Conservation (phyloP, 2,113 vertebrate species). For the Zosterops japonicus region DNA sequence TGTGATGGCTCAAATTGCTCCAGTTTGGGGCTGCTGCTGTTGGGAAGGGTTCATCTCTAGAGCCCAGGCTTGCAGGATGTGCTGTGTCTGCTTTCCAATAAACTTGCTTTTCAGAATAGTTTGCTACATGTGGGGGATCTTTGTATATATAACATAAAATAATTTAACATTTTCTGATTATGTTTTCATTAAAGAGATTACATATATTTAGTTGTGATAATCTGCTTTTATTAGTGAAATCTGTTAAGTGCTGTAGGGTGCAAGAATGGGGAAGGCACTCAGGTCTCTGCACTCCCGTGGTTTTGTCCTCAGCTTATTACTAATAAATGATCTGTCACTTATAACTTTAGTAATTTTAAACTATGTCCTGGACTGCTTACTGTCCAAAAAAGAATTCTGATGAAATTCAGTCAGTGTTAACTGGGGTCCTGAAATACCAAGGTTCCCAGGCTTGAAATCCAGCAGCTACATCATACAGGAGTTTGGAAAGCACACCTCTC, state of each 20-base stretch:
- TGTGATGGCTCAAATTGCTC: not conserved
- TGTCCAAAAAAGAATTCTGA: not conserved
- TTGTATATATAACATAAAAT: not conserved
- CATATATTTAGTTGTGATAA: not conserved
- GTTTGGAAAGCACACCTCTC: not conserved
- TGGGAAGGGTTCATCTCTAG: not conserved
- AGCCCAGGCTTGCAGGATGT: not conserved
- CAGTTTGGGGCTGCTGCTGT: not conserved
- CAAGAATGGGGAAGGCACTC: not conserved
- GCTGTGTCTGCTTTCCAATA: not conserved
- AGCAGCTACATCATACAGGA: not conserved
- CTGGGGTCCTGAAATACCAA: not conserved
- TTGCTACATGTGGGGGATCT: not conserved
- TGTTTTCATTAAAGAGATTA: not conserved
- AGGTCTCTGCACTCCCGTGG: not conserved
- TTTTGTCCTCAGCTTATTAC: not conserved
- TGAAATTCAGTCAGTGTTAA: not conserved
- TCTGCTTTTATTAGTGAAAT: not conserved
- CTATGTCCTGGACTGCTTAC: not conserved
- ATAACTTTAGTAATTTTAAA: not conserved
- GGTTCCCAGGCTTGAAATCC: not conserved
- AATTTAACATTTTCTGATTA: not conserved
- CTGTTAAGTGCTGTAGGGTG: not conserved
- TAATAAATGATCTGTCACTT: not conserved
- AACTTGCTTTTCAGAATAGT: not conserved